phyloP scores from a whole-genome alignment of 2,113 vertebrate species.

The Ancistrus triradiatus region DNA sequence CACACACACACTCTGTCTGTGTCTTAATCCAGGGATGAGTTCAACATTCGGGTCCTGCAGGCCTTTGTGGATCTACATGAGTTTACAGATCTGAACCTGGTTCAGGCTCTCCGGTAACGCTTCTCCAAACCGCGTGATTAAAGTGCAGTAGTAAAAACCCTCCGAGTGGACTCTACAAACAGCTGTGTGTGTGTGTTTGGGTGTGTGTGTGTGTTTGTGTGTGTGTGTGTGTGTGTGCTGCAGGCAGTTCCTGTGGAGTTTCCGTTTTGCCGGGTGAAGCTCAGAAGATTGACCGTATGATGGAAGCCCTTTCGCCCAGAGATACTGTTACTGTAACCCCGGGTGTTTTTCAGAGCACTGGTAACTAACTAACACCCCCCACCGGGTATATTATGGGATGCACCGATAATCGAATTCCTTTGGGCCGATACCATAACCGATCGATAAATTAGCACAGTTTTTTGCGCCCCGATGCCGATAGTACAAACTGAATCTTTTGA shows the following conservation, averaged over 20 bases:
- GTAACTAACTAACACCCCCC: slow-evolving; percentile 53
- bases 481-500: too few species aligned
- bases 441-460: too few species aligned
- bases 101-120: slow-evolving; percentile 86
- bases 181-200: too few species aligned
- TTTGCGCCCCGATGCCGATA: too few species aligned
- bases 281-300: slow-evolving; percentile 92
- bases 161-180: not conserved
- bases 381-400: too few species aligned
- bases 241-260: slow-evolving; percentile 92
- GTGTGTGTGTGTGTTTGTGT: not conserved
- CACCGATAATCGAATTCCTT: too few species aligned
- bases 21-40: slow-evolving; percentile 74
- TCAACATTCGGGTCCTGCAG: slow-evolving; percentile 86
- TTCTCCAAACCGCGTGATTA: too few species aligned
- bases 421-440: too few species aligned
- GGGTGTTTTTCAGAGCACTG: slow-evolving; percentile 89
- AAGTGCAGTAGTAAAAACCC: too few species aligned
- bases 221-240: not conserved
- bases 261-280: slow-evolving; percentile 88
- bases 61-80: slow-evolving; percentile 89
- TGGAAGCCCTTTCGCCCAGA: slow-evolving; percentile 89
- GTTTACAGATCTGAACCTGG: slow-evolving; percentile 90
- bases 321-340: slow-evolving; percentile 85
- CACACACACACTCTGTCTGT: slow-evolving; percentile 2